A percentile compares a stretch with the other conserved stretches of the same genome.
phyloP scores from a whole-genome alignment of 64 coral and sea anemone species.

The Catalaphyllia jardinei region DNA sequence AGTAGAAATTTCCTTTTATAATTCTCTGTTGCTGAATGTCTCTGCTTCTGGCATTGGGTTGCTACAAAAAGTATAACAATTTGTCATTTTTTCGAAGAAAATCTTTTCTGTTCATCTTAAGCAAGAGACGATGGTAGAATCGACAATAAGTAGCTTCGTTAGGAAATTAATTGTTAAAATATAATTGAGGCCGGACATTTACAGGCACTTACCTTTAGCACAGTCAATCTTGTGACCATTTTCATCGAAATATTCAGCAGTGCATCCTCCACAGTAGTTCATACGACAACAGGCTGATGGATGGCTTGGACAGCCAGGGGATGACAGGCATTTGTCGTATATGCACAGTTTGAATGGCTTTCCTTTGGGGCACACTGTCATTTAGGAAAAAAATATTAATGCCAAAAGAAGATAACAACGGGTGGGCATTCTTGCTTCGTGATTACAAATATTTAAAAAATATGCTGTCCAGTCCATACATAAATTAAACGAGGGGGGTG shows the following conservation, averaged over 20 bases:
- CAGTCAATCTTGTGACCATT: constrained; percentile 14
- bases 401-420: no score
- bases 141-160: no score
- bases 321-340: constrained; percentile 28
- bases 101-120: no score
- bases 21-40: background rate
- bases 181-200: background rate
- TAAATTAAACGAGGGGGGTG: no score
- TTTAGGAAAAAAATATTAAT: background rate
- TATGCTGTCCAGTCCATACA: no score
- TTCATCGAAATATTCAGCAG: constrained; percentile 42
- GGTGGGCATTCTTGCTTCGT: no score
- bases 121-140: no score
- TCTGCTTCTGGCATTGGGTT: constrained; percentile 17
- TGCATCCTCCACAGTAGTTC: constrained; percentile 53
- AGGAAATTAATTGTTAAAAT: no score
- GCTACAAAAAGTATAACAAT: background rate
- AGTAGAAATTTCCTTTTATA: background rate
- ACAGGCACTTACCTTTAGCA: background rate
- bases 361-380: constrained; percentile 38
- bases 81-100: no score
- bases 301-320: constrained; percentile 1
- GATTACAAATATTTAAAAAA: no score
- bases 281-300: constrained; percentile 42
- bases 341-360: constrained; percentile 63